Conservation (phyloP, 2,797 vertebrate species). For the Periparus ater region DNA sequence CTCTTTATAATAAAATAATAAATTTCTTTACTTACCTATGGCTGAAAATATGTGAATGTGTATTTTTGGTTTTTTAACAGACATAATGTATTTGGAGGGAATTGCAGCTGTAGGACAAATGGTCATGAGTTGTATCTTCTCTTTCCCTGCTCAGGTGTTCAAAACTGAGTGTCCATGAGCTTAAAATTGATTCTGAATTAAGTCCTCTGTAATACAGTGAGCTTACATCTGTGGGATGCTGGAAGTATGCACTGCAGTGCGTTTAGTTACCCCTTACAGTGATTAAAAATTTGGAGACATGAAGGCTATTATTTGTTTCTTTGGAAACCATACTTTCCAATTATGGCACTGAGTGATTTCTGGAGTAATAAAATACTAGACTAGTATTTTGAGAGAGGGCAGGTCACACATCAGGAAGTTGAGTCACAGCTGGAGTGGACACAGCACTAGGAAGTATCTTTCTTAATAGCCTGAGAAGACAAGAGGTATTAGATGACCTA, state of each 20-base stretch:
- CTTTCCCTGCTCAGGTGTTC: not conserved
- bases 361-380: not conserved
- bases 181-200: not conserved
- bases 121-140: not conserved
- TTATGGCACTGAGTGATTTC: not conserved
- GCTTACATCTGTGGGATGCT: not conserved
- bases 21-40: not conserved
- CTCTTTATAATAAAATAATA: not conserved
- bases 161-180: not conserved
- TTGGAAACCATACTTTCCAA: not conserved
- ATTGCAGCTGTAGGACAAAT: not conserved
- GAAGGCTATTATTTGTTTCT: not conserved
- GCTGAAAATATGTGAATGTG: not conserved
- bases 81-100: not conserved
- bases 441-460: not conserved
- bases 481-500: not conserved
- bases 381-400: not conserved
- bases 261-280: not conserved
- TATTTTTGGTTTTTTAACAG: not conserved
- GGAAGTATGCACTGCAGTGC: not conserved
- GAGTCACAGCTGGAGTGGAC: slow-evolving; percentile 19
- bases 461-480: not conserved
- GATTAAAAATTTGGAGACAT: not conserved
- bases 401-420: not conserved
- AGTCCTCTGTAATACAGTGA: not conserved